Percentiles rank a stretch among this genome's conserved stretches.
phyloP scores from a whole-genome alignment of 2,888 invertebrate genomes.

The Oscheius sp. region DNA sequence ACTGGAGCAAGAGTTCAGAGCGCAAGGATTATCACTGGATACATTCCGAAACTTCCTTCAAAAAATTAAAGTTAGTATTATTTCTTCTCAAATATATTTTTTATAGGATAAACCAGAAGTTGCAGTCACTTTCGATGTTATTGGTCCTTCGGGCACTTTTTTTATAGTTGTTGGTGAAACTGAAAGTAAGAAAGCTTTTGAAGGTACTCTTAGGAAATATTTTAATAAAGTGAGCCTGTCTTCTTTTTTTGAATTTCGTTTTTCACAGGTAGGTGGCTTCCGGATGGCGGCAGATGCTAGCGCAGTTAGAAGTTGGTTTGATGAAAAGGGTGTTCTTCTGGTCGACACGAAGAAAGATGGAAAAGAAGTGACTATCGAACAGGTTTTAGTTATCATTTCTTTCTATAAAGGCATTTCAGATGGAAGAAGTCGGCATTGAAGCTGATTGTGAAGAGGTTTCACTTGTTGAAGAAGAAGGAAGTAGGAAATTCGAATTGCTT shows the following conservation, averaged over 20 bases:
- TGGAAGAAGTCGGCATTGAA: slow-evolving; percentile 68
- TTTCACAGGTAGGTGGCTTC: slow-evolving; percentile 60
- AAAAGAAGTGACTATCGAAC: slow-evolving; percentile 47
- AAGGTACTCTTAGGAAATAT: slow-evolving; percentile 54
- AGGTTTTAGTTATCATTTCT: slow-evolving; percentile 40
- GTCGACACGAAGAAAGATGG: slow-evolving; percentile 47
- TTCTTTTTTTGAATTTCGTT: not conserved
- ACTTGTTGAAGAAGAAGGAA: slow-evolving; percentile 50
- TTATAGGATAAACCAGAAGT: slow-evolving; percentile 66
- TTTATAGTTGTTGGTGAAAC: slow-evolving; percentile 67
- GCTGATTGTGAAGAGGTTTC: slow-evolving; percentile 67
- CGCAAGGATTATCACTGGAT: slow-evolving; percentile 63
- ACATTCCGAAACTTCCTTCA: slow-evolving; percentile 65
- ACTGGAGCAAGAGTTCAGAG: slow-evolving; percentile 63
- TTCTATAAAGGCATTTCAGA: slow-evolving; percentile 34
- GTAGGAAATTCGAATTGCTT: slow-evolving; percentile 57
- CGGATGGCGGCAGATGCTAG: slow-evolving; percentile 57
- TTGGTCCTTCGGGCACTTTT: slow-evolving; percentile 66
- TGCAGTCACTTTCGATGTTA: slow-evolving; percentile 61
- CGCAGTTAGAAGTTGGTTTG: slow-evolving; percentile 64
- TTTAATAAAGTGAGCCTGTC: slow-evolving; percentile 63
- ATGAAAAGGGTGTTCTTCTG: slow-evolving; percentile 59
- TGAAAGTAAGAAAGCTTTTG: slow-evolving; percentile 56
- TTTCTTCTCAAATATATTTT: not conserved
- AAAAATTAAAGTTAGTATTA: slow-evolving; percentile 54